A percentile compares a stretch with the other conserved stretches of the same genome.
These are phyloP conservation scores for Heteromormyrus szaboi DNA, from an alignment of 2,797 vertebrate species.

Conservation along the genomic window DNA sequence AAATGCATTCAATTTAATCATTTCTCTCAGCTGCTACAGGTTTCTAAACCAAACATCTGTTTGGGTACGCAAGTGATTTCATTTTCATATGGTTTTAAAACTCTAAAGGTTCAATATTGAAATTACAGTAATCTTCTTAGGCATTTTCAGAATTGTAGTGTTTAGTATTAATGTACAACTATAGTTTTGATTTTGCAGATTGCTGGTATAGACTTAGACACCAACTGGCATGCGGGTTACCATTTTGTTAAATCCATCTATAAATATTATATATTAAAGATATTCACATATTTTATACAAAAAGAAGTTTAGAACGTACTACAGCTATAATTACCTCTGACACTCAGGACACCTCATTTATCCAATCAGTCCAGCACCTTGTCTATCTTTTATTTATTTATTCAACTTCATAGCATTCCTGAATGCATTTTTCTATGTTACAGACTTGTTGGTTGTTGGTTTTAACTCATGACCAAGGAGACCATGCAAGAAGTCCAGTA, in stretches of 20 bases:
- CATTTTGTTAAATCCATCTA: neutral
- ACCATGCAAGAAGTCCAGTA: neutral
- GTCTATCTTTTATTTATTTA: neutral
- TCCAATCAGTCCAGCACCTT: neutral
- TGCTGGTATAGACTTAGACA: neutral
- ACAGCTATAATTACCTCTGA: neutral
- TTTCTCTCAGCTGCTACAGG: conserved; percentile 32
- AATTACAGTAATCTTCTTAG: conserved; percentile 71
- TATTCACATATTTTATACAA: neutral
- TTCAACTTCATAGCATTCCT: neutral
- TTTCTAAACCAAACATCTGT: conserved; percentile 46
- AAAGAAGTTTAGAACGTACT: neutral
- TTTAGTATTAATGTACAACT: conserved; percentile 28
- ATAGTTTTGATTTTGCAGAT: neutral
- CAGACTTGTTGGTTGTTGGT: neutral
- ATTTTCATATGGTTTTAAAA: conserved; percentile 46
- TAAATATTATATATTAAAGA: neutral
- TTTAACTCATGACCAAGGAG: neutral
- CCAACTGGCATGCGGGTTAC: neutral
- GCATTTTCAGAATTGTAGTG: conserved; percentile 63
- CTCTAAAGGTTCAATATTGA: conserved; percentile 61
- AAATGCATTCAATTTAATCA: conserved; percentile 53
- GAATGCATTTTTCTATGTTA: neutral
- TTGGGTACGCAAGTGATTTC: conserved; percentile 58
- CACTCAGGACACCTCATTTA: neutral